A percentile compares a stretch with the other conserved stretches of the same genome.
Conservation (phyloP, 2,797 vertebrate genomes). For the Brotula barbata region DNA sequence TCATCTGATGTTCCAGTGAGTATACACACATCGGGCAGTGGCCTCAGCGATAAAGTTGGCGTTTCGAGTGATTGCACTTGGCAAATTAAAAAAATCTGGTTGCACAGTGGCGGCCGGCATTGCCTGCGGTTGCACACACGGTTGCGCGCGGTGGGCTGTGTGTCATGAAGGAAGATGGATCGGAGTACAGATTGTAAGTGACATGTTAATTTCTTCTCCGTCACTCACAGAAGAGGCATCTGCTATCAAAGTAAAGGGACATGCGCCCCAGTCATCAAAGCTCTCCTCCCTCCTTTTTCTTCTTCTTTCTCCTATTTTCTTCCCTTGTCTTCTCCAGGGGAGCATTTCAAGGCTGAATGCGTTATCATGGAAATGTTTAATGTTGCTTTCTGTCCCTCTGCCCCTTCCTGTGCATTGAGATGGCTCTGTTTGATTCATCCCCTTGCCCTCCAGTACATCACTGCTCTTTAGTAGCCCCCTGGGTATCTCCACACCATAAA, state of each 20-base stretch:
- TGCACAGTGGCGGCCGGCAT: slow-evolving; percentile 17
- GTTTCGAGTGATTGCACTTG: slow-evolving; percentile 74
- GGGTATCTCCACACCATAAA: slow-evolving; percentile 1
- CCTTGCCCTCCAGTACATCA: background rate
- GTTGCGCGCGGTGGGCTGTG: slow-evolving; percentile 22
- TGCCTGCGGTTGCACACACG: slow-evolving; percentile 21
- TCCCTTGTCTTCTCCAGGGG: slow-evolving; percentile 22
- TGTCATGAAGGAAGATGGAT: slow-evolving; percentile 79
- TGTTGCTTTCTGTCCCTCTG: slow-evolving; percentile 13
- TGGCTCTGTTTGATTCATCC: slow-evolving; percentile 12
- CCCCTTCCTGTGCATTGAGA: background rate
- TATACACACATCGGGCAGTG: slow-evolving; percentile 49
- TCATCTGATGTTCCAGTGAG: slow-evolving; percentile 65
- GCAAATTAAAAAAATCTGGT: slow-evolving; percentile 68
- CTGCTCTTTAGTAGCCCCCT: slow-evolving; percentile 5
- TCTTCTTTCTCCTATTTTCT: slow-evolving; percentile 10
- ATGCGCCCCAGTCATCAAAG: slow-evolving; percentile 50
- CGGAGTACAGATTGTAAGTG: slow-evolving; percentile 81
- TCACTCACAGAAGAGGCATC: slow-evolving; percentile 79
- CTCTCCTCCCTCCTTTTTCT: slow-evolving; percentile 20
- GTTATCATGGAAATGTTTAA: slow-evolving; percentile 54
- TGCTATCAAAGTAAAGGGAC: slow-evolving; percentile 74
- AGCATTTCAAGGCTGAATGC: slow-evolving; percentile 26
- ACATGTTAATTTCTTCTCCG: slow-evolving; percentile 85
- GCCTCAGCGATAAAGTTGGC: slow-evolving; percentile 66